Percentiles rank a stretch among this genome's conserved stretches.
These are phyloP conservation scores for Pseudococcus jackbeardsleyi DNA, from an alignment of 2,888 invertebrate species.

Conservation along the genomic window DNA sequence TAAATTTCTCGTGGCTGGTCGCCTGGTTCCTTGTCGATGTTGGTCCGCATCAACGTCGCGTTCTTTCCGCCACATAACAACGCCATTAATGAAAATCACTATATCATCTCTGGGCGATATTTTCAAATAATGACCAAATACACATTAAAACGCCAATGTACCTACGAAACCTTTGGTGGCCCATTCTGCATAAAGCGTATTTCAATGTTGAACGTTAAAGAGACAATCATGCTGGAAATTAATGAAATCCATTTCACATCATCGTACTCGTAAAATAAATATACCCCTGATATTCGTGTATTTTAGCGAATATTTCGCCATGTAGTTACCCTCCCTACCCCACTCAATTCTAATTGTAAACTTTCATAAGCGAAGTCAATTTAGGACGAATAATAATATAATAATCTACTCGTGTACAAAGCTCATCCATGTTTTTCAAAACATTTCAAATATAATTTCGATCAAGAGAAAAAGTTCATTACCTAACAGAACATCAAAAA, in stretches of 20 bases:
- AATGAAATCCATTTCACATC: slow-evolving; percentile 40
- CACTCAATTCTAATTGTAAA: too few species aligned
- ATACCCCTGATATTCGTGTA: too few species aligned
- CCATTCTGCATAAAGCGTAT: background rate
- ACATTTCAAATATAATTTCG: too few species aligned
- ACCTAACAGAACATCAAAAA: too few species aligned
- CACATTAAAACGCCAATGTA: slow-evolving; percentile 33
- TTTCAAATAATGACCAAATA: slow-evolving; percentile 41
- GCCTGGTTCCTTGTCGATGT: background rate
- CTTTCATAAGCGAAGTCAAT: too few species aligned
- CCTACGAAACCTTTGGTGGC: background rate
- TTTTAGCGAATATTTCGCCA: too few species aligned
- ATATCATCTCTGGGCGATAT: slow-evolving; percentile 9
- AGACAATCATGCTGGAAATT: slow-evolving; percentile 25
- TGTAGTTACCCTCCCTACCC: too few species aligned
- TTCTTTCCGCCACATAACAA: slow-evolving; percentile 24
- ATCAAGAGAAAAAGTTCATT: too few species aligned
- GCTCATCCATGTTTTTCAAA: too few species aligned
- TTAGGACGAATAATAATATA: too few species aligned
- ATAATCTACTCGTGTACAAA: too few species aligned
- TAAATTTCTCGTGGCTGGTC: slow-evolving; percentile 8
- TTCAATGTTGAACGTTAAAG: slow-evolving; percentile 11
- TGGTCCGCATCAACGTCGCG: background rate
- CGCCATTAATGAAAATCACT: slow-evolving; percentile 36
- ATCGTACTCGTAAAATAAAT: background rate